Evolutionary conservation across 1,140 invertebrate genomes (phyloP).

Genomic region (Whitmania pigra): DNA sequence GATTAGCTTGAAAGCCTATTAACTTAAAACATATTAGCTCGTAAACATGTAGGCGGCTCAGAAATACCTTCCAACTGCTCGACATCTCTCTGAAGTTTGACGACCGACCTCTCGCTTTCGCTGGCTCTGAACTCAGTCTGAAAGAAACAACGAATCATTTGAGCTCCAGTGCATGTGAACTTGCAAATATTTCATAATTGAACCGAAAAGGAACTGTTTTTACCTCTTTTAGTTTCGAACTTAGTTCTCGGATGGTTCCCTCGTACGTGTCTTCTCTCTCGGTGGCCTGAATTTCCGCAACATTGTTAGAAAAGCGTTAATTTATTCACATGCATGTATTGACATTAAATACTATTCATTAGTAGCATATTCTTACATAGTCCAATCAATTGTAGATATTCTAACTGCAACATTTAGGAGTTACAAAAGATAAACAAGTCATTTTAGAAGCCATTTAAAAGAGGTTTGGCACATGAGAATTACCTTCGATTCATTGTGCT

Average conservation of each 20-base stretch:
- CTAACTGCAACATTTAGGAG: not conserved
- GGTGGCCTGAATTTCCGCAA: conserved; percentile 63
- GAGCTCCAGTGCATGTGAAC: not conserved
- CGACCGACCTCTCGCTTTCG: conserved; percentile 97
- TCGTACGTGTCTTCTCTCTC: conserved; percentile 99
- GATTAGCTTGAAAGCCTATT: too few relatives aligned
- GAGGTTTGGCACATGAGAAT: conserved; percentile 13
- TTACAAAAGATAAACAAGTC: not conserved
- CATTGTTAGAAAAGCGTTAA: not conserved
- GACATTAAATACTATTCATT: not conserved
- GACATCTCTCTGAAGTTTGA: conserved; percentile 99
- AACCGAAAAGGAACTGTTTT: not conserved
- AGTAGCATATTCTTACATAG: not conserved
- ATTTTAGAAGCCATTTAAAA: not conserved
- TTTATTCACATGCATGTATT: not conserved
- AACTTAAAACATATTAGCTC: too few relatives aligned
- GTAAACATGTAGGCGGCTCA: too few relatives aligned
- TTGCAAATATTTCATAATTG: too few relatives aligned
- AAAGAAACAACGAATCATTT: not conserved
- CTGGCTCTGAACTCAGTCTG: conserved; percentile 98
- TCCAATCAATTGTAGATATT: not conserved
- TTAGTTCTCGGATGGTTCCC: conserved; percentile 98
- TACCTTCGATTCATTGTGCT: conserved; percentile 52
- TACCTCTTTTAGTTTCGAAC: conserved; percentile 66
- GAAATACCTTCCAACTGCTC: conserved; percentile 94